These are phyloP conservation scores for Rutpela maculata DNA, from an alignment of 2,888 invertebrate species.

Conservation along the genomic window DNA sequence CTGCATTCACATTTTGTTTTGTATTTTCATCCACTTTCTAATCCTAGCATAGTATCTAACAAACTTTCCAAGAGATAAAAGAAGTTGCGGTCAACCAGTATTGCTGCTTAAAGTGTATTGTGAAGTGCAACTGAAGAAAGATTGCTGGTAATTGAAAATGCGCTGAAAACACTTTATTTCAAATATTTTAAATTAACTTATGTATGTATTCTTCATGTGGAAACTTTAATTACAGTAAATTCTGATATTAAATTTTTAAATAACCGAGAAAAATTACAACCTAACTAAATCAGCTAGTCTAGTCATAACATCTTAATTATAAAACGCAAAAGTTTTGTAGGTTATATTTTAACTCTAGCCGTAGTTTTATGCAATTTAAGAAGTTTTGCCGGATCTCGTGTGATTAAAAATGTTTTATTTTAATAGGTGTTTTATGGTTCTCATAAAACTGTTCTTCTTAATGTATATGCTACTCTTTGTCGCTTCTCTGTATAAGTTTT, in stretches of 20 bases:
- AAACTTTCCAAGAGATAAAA: background rate
- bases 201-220: background rate
- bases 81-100: background rate
- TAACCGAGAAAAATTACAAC: background rate
- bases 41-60: background rate
- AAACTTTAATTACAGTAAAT: background rate
- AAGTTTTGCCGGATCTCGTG: background rate
- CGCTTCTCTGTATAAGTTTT: background rate
- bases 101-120: background rate
- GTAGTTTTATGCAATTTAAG: background rate
- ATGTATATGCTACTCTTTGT: background rate
- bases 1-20: background rate
- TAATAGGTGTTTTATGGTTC: background rate
- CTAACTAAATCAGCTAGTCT: background rate
- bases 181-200: too few species aligned
- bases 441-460: background rate
- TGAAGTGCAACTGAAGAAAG: background rate
- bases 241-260: background rate
- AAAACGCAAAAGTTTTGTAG: background rate
- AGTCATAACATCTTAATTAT: background rate
- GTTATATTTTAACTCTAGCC: background rate
- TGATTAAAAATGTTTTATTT: conserved; percentile 1
- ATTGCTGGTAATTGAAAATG: background rate
- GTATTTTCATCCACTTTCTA: too few species aligned
- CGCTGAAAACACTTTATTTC: background rate